Percentiles rank a stretch among this genome's conserved stretches.
These are phyloP conservation scores for Panagrolaimus sp. DNA, from an alignment of 1,140 invertebrate genomes.

Conservation along the genomic window DNA sequence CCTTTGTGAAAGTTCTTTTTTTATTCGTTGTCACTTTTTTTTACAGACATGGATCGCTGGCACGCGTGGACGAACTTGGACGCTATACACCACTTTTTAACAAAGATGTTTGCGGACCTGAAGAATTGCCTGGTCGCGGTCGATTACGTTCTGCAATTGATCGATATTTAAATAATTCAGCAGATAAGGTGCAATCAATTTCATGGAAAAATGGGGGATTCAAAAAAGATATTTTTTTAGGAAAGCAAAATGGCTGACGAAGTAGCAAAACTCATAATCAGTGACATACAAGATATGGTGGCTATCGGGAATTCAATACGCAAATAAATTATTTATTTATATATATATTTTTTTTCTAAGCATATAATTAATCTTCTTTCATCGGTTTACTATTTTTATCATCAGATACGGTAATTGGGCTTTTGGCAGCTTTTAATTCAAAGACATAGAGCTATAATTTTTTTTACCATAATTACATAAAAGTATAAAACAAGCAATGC, in stretches of 20 bases:
- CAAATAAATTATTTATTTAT: neutral
- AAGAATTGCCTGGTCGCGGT: slow-evolving; percentile 1
- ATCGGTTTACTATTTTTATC: too few species aligned
- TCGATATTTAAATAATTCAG: slow-evolving; percentile 1
- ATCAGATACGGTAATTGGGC: too few species aligned
- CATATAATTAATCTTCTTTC: too few species aligned
- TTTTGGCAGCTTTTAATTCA: too few species aligned
- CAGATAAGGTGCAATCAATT: neutral
- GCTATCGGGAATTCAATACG: slow-evolving; percentile 13
- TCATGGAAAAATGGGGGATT: neutral
- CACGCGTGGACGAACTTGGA: slow-evolving; percentile 18
- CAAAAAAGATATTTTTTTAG: neutral
- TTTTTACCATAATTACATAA: too few species aligned
- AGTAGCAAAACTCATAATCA: slow-evolving; percentile 11
- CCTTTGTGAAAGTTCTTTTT: neutral
- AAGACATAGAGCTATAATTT: too few species aligned
- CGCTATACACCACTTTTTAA: slow-evolving; percentile 15
- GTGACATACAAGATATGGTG: slow-evolving; percentile 10
- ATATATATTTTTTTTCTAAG: too few species aligned
- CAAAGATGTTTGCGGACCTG: neutral
- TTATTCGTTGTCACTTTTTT: slow-evolving; percentile 1
- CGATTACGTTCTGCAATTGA: slow-evolving; percentile 1
- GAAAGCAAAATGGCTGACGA: slow-evolving; percentile 11
- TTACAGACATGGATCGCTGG: slow-evolving; percentile 9
- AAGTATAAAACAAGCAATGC: too few species aligned